Evolutionary conservation across 2,888 invertebrate genomes (phyloP), one percentile per base, ranked within the genome.

Genomic region (Peribatodes rhomboidaria): DNA sequence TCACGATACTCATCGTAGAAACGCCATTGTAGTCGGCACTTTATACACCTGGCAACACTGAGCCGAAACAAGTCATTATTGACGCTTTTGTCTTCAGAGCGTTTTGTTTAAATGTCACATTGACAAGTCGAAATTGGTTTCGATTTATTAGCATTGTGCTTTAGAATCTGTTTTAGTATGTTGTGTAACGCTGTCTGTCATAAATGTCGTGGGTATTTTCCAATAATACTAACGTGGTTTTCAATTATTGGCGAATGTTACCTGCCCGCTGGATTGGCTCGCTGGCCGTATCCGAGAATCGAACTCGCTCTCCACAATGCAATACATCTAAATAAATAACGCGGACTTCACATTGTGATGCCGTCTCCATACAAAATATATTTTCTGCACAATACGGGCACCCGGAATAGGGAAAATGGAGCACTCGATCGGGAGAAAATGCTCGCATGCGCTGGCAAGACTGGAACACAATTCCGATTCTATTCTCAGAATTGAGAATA

Each of bases 301-400:
- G 85, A 86, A 86, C 84, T 81, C 79, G 74, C 71, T 75, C 76
- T 74, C 76, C 80, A 84, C 89, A 89, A 88, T 84, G 80, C 85
- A 85, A 87, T 89, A 89, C 87, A 87, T 89, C 86, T 88, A 89
- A 90, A 90, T 89, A 90, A 91, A 91, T 90, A 91, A 89, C 88
- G 83, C 80, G 85, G 86, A 85, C 87, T 83, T 78, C 84, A 72
- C 83, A 88, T 90, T 90, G 89, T 90, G 75, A 85, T 82, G 80
- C 84, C 79, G 80, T 75, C 79, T 85, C 82, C 86, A 85, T 86
- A 89, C 85, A 87, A 88, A 88, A 90, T 89, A 88, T 87, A 88
- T 88, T 90, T 87, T 82, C 83, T 74, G 80, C 78, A 86, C 87
- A 87, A 89, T 88, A 76, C 81, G 72, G 69, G 61, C 76, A 73